Conservation (phyloP, 1,140 invertebrate species). For the Oncopeltus fasciatus region DNA sequence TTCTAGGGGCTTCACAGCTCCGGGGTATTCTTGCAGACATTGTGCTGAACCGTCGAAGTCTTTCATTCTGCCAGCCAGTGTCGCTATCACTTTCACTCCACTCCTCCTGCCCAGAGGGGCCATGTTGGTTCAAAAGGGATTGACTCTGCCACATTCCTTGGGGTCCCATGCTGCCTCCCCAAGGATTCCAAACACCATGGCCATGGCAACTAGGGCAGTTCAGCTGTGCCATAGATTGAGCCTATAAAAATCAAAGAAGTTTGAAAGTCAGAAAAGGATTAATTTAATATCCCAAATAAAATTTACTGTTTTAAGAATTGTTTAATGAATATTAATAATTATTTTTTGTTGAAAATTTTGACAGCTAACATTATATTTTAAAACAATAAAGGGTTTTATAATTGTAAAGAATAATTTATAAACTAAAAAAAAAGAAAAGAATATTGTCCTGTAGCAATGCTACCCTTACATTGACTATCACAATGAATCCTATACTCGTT, state of each 20-base stretch:
- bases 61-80: not conserved
- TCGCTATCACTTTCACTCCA: conserved; percentile 1
- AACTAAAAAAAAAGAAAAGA: too few relatives aligned
- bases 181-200: conserved; percentile 26
- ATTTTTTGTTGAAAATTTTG: too few relatives aligned
- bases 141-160: not conserved
- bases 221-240: conserved; percentile 53
- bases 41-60: not conserved
- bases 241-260: conserved; percentile 31
- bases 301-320: too few relatives aligned
- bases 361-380: too few relatives aligned
- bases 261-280: not conserved
- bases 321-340: too few relatives aligned
- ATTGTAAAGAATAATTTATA: too few relatives aligned
- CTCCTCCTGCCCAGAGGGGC: not conserved
- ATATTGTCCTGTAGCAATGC: too few relatives aligned
- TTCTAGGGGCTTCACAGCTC: not conserved
- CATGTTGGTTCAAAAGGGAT: not conserved
- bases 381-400: too few relatives aligned
- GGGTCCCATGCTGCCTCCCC: conserved; percentile 1
- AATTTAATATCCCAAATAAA: not conserved
- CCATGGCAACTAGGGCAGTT: conserved; percentile 41
- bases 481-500: too few relatives aligned
- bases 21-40: not conserved
- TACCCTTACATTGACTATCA: too few relatives aligned